Evolutionary conservation across 2,888 invertebrate genomes (phyloP).

Genomic region (Chesias legatella): DNA sequence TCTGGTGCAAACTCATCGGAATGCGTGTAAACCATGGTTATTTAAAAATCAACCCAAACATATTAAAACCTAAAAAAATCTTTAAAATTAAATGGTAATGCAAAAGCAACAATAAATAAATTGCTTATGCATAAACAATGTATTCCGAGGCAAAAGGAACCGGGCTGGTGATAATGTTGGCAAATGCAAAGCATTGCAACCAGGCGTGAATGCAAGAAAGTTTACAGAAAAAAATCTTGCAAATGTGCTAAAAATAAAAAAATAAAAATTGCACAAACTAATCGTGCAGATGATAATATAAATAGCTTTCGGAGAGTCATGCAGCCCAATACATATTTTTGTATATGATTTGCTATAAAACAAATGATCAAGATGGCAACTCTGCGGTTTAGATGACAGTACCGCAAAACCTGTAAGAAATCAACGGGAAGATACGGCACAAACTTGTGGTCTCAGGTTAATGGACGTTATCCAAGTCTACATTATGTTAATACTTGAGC

Average conservation of each 20-base stretch:
- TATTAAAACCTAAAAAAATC: conserved; percentile 24
- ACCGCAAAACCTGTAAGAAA: conserved; percentile 67
- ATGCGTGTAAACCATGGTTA: conserved; percentile 45
- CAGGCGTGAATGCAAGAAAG: conserved; percentile 66
- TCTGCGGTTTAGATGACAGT: conserved; percentile 29
- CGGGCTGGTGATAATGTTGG: conserved; percentile 46
- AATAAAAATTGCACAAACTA: conserved; percentile 47
- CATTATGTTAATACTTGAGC: conserved; percentile 68
- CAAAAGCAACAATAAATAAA: conserved; percentile 25
- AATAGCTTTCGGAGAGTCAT: conserved; percentile 46
- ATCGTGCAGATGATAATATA: conserved; percentile 53
- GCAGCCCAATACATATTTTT: conserved; percentile 34
- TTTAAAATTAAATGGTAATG: conserved; percentile 6
- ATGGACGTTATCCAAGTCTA: conserved; percentile 70
- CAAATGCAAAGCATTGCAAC: conserved; percentile 77
- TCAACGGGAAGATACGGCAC: conserved; percentile 61
- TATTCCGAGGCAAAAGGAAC: conserved; percentile 20
- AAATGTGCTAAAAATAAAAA: conserved; percentile 29
- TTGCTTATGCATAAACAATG: conserved; percentile 28
- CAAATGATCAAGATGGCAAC: conserved; percentile 25
- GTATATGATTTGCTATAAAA: conserved; percentile 25
- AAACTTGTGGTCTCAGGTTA: conserved; percentile 78
- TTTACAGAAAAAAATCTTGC: conserved; percentile 52
- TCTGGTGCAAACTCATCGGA: conserved; percentile 10
- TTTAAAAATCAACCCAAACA: conserved; percentile 45